These are phyloP conservation scores for Macrobrachium rosenbergii DNA, from an alignment of 1,140 invertebrate genomes.

Conservation along the genomic window DNA sequence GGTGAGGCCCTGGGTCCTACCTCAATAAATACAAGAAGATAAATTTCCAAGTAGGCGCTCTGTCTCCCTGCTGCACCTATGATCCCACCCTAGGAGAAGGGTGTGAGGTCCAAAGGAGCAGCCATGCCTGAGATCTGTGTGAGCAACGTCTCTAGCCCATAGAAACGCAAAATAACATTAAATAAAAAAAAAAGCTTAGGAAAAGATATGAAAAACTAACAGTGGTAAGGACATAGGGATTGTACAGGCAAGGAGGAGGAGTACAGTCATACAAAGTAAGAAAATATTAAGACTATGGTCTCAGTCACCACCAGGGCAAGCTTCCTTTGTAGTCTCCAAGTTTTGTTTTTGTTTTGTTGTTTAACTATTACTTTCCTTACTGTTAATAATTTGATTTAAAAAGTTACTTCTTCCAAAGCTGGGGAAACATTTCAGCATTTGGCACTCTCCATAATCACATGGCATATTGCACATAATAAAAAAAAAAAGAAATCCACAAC, in stretches of 20 bases:
- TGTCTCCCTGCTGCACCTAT: conserved; percentile 33
- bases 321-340: conserved; percentile 61
- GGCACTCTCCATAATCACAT: conserved; percentile 65
- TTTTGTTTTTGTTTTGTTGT: conserved; percentile 46
- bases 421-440: conserved; percentile 63
- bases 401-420: conserved; percentile 49
- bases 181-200: conserved; percentile 28
- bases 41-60: conserved; percentile 6
- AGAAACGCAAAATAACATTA: conserved; percentile 36
- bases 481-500: conserved; percentile 61
- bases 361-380: conserved; percentile 30
- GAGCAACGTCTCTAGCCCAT: conserved; percentile 53
- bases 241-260: conserved; percentile 58
- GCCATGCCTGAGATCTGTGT: conserved; percentile 53
- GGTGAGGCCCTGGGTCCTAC: conserved; percentile 48
- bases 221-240: conserved; percentile 35
- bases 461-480: conserved; percentile 57
- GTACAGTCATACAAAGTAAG: conserved; percentile 57
- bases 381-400: conserved; percentile 40
- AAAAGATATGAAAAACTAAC: conserved; percentile 11
- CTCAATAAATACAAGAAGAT: conserved; percentile 43
- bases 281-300: conserved; percentile 55
- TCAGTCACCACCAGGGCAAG: conserved; percentile 63
- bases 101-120: conserved; percentile 40
- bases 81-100: conserved; percentile 33